Evolutionary conservation across 2,113 vertebrate genomes (phyloP), one percentile per base, ranked within the genome.

Genomic region (Lepisosteus osseus): DNA sequence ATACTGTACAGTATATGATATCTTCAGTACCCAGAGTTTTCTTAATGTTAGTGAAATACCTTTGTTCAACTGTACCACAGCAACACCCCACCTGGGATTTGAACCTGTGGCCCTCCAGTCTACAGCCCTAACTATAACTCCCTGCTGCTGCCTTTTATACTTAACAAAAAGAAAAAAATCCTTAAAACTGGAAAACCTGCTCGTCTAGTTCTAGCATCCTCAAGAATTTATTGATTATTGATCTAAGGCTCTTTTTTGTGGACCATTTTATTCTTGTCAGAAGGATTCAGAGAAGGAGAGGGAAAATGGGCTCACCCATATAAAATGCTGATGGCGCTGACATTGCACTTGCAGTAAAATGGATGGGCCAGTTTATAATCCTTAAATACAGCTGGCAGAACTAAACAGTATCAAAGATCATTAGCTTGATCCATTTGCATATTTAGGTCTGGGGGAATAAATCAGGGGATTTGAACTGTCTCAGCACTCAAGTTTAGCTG

Each of bases 321-420:
- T 59, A 74, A 78, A 77, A 51, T n/a, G 51, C 67, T 84, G 79
- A 29, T 29, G 68, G 68, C 79, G 64, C 40, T 83, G 78, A 72
- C 40, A 0, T 73, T 81, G 77, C 62, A 79, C 41, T 70, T 68
- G 73, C 61, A 73, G 76, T 63, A 69, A 69, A 74, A 63, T 76
- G 54, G 59, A 76, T 79, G 41, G 15, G 73, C 0, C 3, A 44
- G 14, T 72, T 76, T 69, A 6, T 66, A 42, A 70, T 8, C 55
- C 64, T 79, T 70, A 77, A 74, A 59, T 68, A 63, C 47, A 79
- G 47, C 62, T 78, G 62, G 64, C 73, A 76, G 67, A 73, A 13
- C 70, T 59, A 76, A 81, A 40, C 11, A 1, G 6, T 78, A 73
- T 79, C 75, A 75, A 79, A 74, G 67, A 71, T 56, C 43, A 63